Base-by-base conservation (phyloP, 2,113 vertebrate species). In the Notothenia rossii region DNA sequence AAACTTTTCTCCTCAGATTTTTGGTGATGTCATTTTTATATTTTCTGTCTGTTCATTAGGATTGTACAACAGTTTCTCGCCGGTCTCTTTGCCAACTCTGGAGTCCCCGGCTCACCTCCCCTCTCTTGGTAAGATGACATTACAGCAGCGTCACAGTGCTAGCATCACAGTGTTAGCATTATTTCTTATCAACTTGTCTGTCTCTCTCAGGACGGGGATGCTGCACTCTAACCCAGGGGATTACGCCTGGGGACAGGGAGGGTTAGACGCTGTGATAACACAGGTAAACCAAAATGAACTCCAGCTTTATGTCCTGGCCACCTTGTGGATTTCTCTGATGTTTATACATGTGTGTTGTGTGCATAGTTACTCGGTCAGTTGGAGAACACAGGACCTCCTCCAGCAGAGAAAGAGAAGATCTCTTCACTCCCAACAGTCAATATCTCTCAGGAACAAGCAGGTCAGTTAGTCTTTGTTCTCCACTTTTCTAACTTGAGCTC, bases 31-130 rank as follows among this genome's bases (percentile, higher is more conserved):
- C 56, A 76, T 46, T 49, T 77, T 10, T 61, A 3, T 54, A 18
- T 79, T 72, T 63, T 61, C 11, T 83, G 10, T 45, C 66, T 59
- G 50, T 70, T 13, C 20, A 60, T 64, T 75, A 99, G 98, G 59
- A 98, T 99, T 75, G 97, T 99, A 70, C 98, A 99, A 82, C 98
- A 99, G 94, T 97, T 99, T 93, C 97, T 99, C 36, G 96, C 97
- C 2, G 97, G 97, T 25, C 96, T 99, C 75, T 98, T 99, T 81
- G 96, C 97, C 71, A 99, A 97, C 92, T 96, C 98, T 4, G 95
- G 97, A 3, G 90, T 97, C 59, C 95, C 97, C 3, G 97, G 97
- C 66, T 96, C 97, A 0, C 95, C 96, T 2, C 96, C 97, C 1
- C 95, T 98, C 43, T 98, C 98, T 77, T 98, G 97, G 98, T 99